Evolutionary conservation across 2,113 vertebrate species (phyloP), one percentile per base, ranked within the genome.

Genomic region (Gymnobelideus leadbeateri): DNA sequence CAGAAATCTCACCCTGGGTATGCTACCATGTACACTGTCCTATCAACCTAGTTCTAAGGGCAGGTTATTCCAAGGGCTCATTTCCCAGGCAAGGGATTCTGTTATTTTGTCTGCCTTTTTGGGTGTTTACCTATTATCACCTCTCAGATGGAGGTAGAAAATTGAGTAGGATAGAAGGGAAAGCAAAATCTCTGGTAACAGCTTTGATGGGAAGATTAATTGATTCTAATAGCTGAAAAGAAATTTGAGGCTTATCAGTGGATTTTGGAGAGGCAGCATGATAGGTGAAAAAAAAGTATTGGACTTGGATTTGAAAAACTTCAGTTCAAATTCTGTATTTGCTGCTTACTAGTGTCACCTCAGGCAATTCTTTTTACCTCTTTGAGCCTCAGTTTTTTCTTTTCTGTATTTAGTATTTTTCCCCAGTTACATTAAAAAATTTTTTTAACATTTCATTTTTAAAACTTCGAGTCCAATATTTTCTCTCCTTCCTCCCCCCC

Each of bases 121-220:
- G 95, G 96, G 53, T 92, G 77, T 95, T 96, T 97, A 93, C 94
- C 95, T 52, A 89, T 96, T 96, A 96, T n/a, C 91, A 96, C 95
- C 90, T 97, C 92, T 28, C 52, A 16, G 28, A 8, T 84, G n/a
- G n/a, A 94, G 91, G 94, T 95, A 47, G 55, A 96, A 89, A 92
- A 84, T 84, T 96, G 91, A 96, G 55, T 91, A 31, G 50, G 92
- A 61, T 49, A 95, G 51, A 46, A 57, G 46, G 61, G 90, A 47
- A 52, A 52, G 47, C n/a, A 84, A 23, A 84, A 84, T 84, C 68
- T 43, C 7, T 84, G 6, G 19, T 43, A 8, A 84, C 6, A 43
- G n/a, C 6, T 84, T 84, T 84, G n/a, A 84, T 84, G 37, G 37
- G n/a, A 84, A 84, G n/a, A 43, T 43, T 84, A 1, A 8, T 43